Conservation (phyloP, 2,113 vertebrate genomes). For the Oncorhynchus mykiss region DNA sequence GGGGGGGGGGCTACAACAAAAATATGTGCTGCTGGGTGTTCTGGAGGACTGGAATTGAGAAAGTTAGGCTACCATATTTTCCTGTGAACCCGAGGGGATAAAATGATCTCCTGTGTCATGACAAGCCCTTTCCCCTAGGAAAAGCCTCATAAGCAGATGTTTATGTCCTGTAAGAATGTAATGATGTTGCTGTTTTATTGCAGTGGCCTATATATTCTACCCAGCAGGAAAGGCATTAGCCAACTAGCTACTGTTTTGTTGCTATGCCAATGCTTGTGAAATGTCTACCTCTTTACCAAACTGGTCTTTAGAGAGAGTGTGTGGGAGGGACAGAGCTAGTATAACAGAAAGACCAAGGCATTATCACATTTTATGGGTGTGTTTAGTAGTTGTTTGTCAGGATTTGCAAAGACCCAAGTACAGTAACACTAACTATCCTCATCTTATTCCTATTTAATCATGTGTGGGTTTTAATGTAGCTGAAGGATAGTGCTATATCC, state of each 20-base stretch:
- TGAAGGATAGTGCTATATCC: neutral
- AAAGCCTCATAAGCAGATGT: neutral
- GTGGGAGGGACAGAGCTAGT: neutral
- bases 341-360: neutral
- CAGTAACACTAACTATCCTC: neutral
- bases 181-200: conserved; percentile 15
- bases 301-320: neutral
- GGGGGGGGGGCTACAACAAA: too few species aligned
- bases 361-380: neutral
- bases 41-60: too few species aligned
- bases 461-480: neutral
- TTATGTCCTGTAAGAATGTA: neutral
- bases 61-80: too few species aligned
- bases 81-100: too few species aligned
- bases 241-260: conserved; percentile 2
- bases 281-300: neutral
- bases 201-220: conserved; percentile 2
- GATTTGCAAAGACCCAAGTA: neutral
- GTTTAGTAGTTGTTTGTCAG: neutral
- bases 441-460: neutral
- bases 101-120: too few species aligned
- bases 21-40: too few species aligned
- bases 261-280: conserved; percentile 16
- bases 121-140: neutral
- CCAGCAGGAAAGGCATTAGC: conserved; percentile 17